Conservation (phyloP, 2,888 invertebrate genomes). For the Cheilosia impressa region DNA sequence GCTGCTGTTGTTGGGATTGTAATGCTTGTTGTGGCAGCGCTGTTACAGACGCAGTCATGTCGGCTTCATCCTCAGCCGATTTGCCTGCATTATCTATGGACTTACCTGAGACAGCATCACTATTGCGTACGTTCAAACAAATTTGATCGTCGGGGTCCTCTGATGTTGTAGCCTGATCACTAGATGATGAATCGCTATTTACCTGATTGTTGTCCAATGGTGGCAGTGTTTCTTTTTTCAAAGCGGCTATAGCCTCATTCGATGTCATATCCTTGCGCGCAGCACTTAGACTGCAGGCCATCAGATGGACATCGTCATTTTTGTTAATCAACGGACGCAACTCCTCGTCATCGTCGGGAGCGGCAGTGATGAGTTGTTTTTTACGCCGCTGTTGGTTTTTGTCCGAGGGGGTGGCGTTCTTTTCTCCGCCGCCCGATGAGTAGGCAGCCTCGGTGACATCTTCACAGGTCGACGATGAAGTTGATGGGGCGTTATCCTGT, state of each 20-base stretch:
- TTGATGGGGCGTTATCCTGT: conserved; percentile 76
- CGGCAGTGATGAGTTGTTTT: conserved; percentile 76
- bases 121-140: conserved; percentile 31
- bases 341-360: conserved; percentile 81
- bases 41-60: conserved; percentile 37
- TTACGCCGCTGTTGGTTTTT: conserved; percentile 80
- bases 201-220: conserved; percentile 67
- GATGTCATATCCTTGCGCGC: conserved; percentile 10
- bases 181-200: conserved; percentile 72
- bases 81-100: conserved; percentile 41
- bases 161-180: conserved; percentile 70
- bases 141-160: conserved; percentile 65
- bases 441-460: conserved; percentile 77
- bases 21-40: conserved; percentile 33
- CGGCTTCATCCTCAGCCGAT: conserved; percentile 51
- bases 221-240: conserved; percentile 62
- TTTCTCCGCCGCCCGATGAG: conserved; percentile 80
- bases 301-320: conserved; percentile 58
- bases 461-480: conserved; percentile 76
- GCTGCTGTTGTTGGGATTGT: conserved; percentile 53
- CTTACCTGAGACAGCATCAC: conserved; percentile 30
- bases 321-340: conserved; percentile 82
- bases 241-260: conserved; percentile 18
- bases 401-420: conserved; percentile 77
- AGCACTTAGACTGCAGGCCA: conserved; percentile 30